Evolutionary conservation across 2,888 invertebrate genomes (phyloP).

Genomic region (Griposia aprilina): DNA sequence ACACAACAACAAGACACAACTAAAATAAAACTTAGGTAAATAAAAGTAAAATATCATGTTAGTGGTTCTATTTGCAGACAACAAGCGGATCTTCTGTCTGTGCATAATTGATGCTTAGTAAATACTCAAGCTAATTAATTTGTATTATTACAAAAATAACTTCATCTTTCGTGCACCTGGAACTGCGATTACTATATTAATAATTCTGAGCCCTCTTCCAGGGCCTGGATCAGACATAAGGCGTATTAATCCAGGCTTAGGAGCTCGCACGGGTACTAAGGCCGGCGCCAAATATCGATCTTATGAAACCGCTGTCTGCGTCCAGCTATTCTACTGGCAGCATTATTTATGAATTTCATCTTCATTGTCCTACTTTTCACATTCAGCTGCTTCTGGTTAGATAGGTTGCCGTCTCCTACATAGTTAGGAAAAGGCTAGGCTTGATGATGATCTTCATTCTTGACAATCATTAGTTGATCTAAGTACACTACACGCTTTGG

Average conservation of each 20-base stretch:
- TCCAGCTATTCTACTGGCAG: background rate
- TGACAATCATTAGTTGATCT: background rate
- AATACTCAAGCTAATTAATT: background rate
- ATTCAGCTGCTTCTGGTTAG: background rate
- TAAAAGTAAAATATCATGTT: too few species aligned
- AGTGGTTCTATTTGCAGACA: too few species aligned
- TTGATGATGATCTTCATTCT: background rate
- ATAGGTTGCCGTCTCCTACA: background rate
- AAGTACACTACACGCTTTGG: background rate
- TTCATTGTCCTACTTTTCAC: background rate
- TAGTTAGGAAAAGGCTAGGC: background rate
- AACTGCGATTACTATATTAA: background rate
- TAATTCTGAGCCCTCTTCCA: background rate
- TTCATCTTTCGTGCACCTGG: background rate
- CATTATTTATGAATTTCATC: background rate
- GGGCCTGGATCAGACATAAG: background rate
- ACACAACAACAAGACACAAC: too few species aligned
- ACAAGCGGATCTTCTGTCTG: too few species aligned
- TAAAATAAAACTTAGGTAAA: too few species aligned
- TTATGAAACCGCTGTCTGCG: background rate
- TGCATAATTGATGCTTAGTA: too few species aligned
- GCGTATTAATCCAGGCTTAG: conserved; percentile 5
- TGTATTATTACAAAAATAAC: too few species aligned
- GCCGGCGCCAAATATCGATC: background rate
- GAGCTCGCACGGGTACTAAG: background rate